Conservation (phyloP, 2,113 vertebrate genomes). For the Sebastes fasciatus region DNA sequence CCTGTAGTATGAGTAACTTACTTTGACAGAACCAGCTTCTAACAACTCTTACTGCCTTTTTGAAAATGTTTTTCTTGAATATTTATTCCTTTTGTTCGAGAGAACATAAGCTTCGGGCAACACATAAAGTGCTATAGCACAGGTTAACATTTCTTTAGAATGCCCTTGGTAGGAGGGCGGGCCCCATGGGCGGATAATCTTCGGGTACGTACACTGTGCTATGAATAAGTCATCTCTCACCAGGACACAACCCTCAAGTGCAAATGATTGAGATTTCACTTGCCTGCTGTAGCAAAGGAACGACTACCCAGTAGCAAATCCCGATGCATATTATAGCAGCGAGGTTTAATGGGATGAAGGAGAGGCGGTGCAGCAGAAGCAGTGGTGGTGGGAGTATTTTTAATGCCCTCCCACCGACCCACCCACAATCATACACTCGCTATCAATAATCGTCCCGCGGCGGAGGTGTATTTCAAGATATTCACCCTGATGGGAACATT, state of each 20-base stretch:
- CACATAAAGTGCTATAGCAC: constrained; percentile 28
- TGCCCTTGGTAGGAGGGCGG: constrained; percentile 63
- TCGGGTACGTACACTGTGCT: constrained; percentile 48
- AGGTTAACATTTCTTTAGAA: constrained; percentile 59
- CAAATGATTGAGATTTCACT: constrained; percentile 74
- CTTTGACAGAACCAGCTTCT: not conserved
- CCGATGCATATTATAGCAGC: constrained; percentile 63
- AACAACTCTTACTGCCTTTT: not conserved
- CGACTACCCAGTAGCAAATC: constrained; percentile 49
- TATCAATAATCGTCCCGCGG: constrained; percentile 65
- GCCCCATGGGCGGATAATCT: constrained; percentile 64
- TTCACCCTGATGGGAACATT: constrained; percentile 68
- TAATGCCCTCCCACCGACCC: constrained; percentile 20
- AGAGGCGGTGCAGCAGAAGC: constrained; percentile 41
- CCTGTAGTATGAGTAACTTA: not conserved
- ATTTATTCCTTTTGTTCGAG: constrained; percentile 37
- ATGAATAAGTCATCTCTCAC: constrained; percentile 79
- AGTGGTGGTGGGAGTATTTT: constrained; percentile 51
- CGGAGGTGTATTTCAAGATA: constrained; percentile 55
- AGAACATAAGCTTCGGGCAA: constrained; percentile 14
- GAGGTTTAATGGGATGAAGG: constrained; percentile 61
- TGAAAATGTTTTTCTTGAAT: not conserved
- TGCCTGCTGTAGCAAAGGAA: constrained; percentile 45
- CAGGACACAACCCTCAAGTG: constrained; percentile 65
- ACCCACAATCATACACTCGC: constrained; percentile 52